phyloP scores from a whole-genome alignment of 2,797 vertebrate species.

The Knipowitschia caucasica region DNA sequence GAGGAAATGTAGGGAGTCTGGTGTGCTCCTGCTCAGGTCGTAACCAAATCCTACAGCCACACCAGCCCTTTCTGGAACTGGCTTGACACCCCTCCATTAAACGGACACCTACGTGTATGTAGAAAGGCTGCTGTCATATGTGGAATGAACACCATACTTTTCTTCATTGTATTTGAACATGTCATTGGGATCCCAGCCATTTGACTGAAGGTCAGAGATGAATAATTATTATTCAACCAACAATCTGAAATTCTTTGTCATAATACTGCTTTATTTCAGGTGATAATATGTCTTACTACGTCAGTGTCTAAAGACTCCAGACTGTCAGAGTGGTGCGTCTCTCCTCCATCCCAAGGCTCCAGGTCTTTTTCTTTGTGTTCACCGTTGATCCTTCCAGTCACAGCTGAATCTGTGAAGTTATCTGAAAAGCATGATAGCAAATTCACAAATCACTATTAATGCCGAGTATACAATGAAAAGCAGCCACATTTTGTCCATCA shows the following conservation, averaged over 20 bases:
- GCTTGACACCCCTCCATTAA: no score
- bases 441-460: constrained; percentile 19
- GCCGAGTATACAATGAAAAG: constrained; percentile 6
- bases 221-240: constrained; percentile 3
- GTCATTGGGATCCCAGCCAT: constrained; percentile 98
- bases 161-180: constrained; percentile 99
- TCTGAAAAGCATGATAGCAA: constrained; percentile 71
- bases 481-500: constrained; percentile 27
- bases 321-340: constrained; percentile 84
- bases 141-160: constrained; percentile 95
- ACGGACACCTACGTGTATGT: constrained; percentile 88
- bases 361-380: constrained; percentile 98
- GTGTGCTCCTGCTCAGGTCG: no score
- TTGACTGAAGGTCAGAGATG: constrained; percentile 79
- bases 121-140: constrained; percentile 97
- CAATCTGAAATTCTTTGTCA: not conserved
- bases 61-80: no score
- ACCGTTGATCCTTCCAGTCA: constrained; percentile 89
- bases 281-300: constrained; percentile 77
- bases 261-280: not conserved
- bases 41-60: no score
- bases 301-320: constrained; percentile 95
- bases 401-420: constrained; percentile 93
- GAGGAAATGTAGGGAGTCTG: no score
- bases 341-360: constrained; percentile 96